Conservation (phyloP, 2,797 vertebrate species). For the Craterocephalus amniculus region DNA sequence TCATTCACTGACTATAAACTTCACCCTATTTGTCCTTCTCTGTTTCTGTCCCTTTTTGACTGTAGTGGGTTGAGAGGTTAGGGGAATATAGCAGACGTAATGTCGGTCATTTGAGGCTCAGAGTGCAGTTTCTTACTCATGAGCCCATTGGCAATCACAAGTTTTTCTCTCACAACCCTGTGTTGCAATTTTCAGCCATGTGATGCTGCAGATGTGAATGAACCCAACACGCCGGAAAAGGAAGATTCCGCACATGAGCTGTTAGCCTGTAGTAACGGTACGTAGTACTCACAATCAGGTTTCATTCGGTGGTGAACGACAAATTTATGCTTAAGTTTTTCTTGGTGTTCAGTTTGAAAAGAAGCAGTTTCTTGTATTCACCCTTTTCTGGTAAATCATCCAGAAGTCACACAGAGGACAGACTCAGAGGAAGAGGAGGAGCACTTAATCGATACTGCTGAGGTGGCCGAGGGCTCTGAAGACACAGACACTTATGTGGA, state of each 20-base stretch:
- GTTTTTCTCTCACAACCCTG: slow-evolving; percentile 40
- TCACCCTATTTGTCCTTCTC: not conserved
- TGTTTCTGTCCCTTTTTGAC: not conserved
- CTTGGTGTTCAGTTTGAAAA: slow-evolving; percentile 7
- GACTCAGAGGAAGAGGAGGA: slow-evolving; percentile 43
- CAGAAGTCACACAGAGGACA: slow-evolving; percentile 22
- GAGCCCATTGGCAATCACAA: slow-evolving; percentile 49
- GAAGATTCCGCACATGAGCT: slow-evolving; percentile 45
- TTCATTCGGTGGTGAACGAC: not conserved
- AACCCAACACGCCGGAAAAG: slow-evolving; percentile 60
- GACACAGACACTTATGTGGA: slow-evolving; percentile 2
- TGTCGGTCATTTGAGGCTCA: slow-evolving; percentile 43
- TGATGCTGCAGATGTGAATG: slow-evolving; percentile 63
- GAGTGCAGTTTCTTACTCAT: not conserved
- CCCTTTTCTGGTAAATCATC: slow-evolving; percentile 11
- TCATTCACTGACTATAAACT: not conserved
- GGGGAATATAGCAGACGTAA: slow-evolving; percentile 23
- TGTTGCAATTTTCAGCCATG: slow-evolving; percentile 78
- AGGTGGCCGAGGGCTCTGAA: slow-evolving; percentile 20
- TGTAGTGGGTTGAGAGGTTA: slow-evolving; percentile 6
- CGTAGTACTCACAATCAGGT: slow-evolving; percentile 11
- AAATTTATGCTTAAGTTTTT: not conserved
- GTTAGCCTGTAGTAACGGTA: slow-evolving; percentile 50
- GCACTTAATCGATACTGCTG: not conserved
- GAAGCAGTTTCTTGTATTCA: not conserved